Base-by-base conservation (phyloP, 2,797 vertebrate genomes). In the Pseudomugil tenellus region DNA sequence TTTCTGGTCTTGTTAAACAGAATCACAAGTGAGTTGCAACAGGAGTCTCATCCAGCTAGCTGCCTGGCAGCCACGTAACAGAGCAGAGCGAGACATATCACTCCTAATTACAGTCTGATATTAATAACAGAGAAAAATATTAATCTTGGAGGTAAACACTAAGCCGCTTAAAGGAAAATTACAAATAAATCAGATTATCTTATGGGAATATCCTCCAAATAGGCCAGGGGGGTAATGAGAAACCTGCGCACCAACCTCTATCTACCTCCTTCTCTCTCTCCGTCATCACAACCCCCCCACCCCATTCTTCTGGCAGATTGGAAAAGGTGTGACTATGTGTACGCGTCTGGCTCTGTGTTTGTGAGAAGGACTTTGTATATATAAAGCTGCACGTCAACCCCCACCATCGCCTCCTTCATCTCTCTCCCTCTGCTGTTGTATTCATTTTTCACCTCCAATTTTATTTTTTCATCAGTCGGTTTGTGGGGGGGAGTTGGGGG, bases 371-470 rank as follows among this genome's bases (percentile, higher is more conserved):
- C 83, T 86, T 72, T 80, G 81, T 84, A 87, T 88, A 85, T 87
- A 75, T 79, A 85, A 86, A 87, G 68, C 79, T 67, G 63, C 63
- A 66, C 56, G 57, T 54, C 31, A 14, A 76, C 31, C 70, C 64
- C 61, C 66, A 60, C 67, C 23, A 59, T 16, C 74, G 28, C 74
- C 56, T 56, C 62, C 61, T 35, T 37, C 60, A 32, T 70, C 61
- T 67, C 74, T 39, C 53, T 53, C 60, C 69, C 53, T 76, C 61
- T 55, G 62, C 60, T 75, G 83, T 84, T 85, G 88, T 89, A 93
- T 92, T 93, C 92, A 94, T 94, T 93, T 93, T 94, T 94, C 92
- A 92, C 89, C 92, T 93, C 89, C 92, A 91, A 91, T 94, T 94
- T 91, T 85, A 92, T 93, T 94, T 93, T 93, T 92, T 93, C 92